Base-by-base conservation (phyloP, 2,888 invertebrate genomes). In the Tipula confusa region DNA sequence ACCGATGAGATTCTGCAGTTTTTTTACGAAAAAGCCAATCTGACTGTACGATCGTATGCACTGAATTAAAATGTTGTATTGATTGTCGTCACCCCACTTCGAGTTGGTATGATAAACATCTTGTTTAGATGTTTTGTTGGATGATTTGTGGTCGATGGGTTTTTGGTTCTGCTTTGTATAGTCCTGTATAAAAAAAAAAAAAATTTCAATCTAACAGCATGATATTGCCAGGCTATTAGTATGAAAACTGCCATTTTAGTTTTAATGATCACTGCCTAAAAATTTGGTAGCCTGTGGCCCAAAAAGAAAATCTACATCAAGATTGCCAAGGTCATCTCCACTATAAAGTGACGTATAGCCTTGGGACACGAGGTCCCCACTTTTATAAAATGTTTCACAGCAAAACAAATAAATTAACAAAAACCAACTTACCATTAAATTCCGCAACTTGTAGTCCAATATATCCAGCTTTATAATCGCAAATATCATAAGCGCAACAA, bases 401-500 rank as follows among this genome's bases (percentile, higher is more conserved):
- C 2, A 24, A 79, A 5, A 24, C 24, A 79, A 79, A 79, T 79
- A n/a, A 79, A n/a, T 79, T 6, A 7, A 79, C 2, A n/a, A 79
- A 24, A 79, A n/a, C n/a, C n/a, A 1, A 29, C 24, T 36, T 33
- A 84, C 84, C 29, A 29, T 15, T n/a, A 83, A 29, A 79, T 82
- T 18, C 15, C 24, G 13, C 36, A 84, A 18, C 48, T 83, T 82
- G 43, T 79, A 84, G 33, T 83, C 83, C 11, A 84, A n/a, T 13
- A 84, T 4, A 33, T 84, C 84, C 31, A 84, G 43, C 13, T 29
- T 79, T 28, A 83, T 84, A 13, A 84, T 83, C 1, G 43, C 33
- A 79, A 48, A 84, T 36, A 84, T 83, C 81, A 84, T 83, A 0
- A 84, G 43, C 7, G 84, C 29, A 5, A 84, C 84, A 33, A 84